Evolutionary conservation across 2,888 invertebrate species (phyloP), one percentile per base, ranked within the genome.

Genomic region (Dasypogon diadema): DNA sequence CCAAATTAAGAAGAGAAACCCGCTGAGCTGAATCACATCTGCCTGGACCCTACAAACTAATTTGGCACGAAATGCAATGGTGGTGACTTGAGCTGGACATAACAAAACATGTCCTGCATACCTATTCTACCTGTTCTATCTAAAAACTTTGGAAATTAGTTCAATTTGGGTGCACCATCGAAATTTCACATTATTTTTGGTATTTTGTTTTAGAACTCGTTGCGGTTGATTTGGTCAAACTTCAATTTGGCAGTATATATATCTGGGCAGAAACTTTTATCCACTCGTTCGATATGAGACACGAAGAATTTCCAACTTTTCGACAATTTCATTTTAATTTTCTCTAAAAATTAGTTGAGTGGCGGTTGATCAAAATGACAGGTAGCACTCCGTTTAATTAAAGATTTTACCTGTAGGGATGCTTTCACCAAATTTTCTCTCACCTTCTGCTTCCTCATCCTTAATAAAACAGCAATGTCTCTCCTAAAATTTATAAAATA

Each of bases 141-240:
- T 16, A 6, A 46, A 65, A 65, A 18, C 24, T 65, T 63, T 18
- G 46, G 48, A 65, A 65, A 65, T 65, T 65, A 65, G 65, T 65
- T 37, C 65, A 65, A 65, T 65, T 65, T 65, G 46, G 65, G 65
- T 22, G 65, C 46, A 48, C 46, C 48, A 65, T 65, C 46, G 65
- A 65, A 65, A 65, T 65, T 42, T 65, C 24, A 21, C 65, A 46
- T 46, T 65, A 65, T 65, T 65, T 65, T 65, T 65, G 46, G 46
- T 37, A 65, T 65, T 65, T 65, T 65, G 65, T 65, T 65, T 65
- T 24, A 65, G 65, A 65, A 65, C 65, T 65, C 46, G 48, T 46
- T 65, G 65, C 24, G 65, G 65, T 46, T 48, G 48, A 46, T 42
- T 65, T 46, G 65, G 65, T 24, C 65, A 65, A 65, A 65, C 65